These are phyloP conservation scores for Gymnocephalus cernua DNA, from an alignment of 2,113 vertebrate genomes.

Conservation along the genomic window DNA sequence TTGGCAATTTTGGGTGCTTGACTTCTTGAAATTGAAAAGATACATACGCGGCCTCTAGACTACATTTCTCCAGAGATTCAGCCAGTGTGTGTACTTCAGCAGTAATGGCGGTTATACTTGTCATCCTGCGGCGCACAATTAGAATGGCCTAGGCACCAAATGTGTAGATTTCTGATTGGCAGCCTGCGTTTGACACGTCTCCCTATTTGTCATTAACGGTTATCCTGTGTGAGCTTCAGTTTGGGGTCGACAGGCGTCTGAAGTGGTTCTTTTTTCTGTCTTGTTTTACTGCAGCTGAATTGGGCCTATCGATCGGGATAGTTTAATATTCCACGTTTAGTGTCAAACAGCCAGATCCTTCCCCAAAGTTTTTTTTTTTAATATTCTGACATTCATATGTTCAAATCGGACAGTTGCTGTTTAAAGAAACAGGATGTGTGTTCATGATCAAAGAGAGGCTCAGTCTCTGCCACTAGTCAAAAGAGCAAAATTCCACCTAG, in stretches of 20 bases:
- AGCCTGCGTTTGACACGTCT: constrained; percentile 17
- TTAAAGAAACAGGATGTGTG: constrained; percentile 27
- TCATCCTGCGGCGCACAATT: constrained; percentile 2
- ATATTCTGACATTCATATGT: constrained; percentile 7
- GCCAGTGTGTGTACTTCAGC: constrained; percentile 23
- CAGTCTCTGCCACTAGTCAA: constrained; percentile 29
- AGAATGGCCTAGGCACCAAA: background rate
- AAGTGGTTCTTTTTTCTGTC: constrained; percentile 10
- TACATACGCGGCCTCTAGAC: constrained; percentile 40
- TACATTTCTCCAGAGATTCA: constrained; percentile 45
- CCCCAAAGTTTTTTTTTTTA: constrained; percentile 8
- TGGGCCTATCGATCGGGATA: constrained; percentile 27
- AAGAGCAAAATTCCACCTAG: constrained; percentile 19
- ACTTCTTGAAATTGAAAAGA: constrained; percentile 61
- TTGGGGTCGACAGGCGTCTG: background rate
- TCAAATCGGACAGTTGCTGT: constrained; percentile 14
- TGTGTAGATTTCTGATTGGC: constrained; percentile 13
- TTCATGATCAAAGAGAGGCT: constrained; percentile 42
- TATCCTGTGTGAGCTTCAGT: constrained; percentile 17
- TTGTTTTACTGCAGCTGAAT: constrained; percentile 35
- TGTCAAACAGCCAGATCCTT: background rate
- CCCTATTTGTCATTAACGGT: constrained; percentile 18
- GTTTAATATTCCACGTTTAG: constrained; percentile 40
- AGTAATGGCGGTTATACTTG: constrained; percentile 21
- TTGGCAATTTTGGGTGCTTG: constrained; percentile 50